A percentile compares a stretch with the other conserved stretches of the same genome.
Conservation (phyloP, 2,113 vertebrate species). For the Corythornis vintsioides region DNA sequence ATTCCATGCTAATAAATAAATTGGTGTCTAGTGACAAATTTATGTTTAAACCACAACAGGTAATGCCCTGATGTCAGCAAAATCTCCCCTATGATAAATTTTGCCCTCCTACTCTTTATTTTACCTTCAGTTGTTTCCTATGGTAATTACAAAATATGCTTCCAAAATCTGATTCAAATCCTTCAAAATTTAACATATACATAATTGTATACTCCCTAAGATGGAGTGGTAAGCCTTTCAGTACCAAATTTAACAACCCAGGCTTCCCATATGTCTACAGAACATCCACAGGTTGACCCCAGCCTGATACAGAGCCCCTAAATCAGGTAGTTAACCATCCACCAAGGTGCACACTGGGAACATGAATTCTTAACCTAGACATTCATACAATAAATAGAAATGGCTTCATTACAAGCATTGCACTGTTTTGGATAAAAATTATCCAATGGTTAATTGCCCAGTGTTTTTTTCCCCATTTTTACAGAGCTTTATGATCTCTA, state of each 20-base stretch:
- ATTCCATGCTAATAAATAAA: neutral
- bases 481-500: neutral
- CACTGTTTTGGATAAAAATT: neutral
- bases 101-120: neutral
- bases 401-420: neutral
- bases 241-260: neutral
- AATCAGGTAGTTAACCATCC: neutral
- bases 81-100: neutral
- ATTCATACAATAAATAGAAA: neutral
- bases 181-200: neutral
- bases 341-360: neutral
- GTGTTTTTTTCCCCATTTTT: rapidly evolving
- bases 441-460: neutral
- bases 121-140: neutral
- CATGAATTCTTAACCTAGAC: neutral
- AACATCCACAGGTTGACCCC: neutral
- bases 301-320: neutral
- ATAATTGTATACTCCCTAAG: rapidly evolving
- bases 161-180: neutral
- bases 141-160: neutral
- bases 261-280: neutral
- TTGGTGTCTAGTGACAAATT: neutral
- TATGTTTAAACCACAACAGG: neutral
- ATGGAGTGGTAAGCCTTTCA: rapidly evolving
- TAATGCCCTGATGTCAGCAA: neutral